phyloP scores from a whole-genome alignment of 2,113 vertebrate genomes.

The Lichenostomus cassidix region DNA sequence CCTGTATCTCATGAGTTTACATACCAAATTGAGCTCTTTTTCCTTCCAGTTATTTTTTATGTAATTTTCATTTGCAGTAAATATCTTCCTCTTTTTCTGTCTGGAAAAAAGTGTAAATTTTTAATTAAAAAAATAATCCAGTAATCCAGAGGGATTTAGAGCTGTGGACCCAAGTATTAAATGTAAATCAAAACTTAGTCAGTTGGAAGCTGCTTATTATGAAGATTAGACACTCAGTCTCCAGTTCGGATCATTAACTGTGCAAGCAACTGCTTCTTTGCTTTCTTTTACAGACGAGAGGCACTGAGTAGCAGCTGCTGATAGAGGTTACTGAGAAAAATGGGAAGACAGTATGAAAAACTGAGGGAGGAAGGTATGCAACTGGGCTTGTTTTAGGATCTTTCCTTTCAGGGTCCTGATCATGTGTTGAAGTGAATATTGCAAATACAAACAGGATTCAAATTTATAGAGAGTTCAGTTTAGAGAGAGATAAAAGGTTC shows the following conservation, averaged over 20 bases:
- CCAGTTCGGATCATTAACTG: constrained; percentile 31
- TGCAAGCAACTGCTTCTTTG: constrained; percentile 45
- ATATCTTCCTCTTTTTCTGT: not conserved
- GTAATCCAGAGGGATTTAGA: constrained; percentile 12
- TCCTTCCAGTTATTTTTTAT: not conserved
- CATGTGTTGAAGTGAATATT: not conserved
- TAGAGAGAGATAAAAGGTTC: not conserved
- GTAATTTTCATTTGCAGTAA: constrained; percentile 2
- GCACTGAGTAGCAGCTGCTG: constrained; percentile 63
- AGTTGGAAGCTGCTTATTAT: constrained; percentile 58
- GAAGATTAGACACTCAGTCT: constrained; percentile 67
- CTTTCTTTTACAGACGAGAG: constrained; percentile 32
- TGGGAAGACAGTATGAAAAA: constrained; percentile 27
- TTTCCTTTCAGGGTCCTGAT: not conserved
- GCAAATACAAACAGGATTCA: not conserved
- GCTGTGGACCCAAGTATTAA: constrained; percentile 14
- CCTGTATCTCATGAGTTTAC: not conserved
- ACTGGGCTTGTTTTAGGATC: not conserved
- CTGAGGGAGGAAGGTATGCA: not conserved
- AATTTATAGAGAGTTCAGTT: not conserved
- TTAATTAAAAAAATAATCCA: not conserved
- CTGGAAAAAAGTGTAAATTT: not conserved
- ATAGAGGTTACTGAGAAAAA: constrained; percentile 28
- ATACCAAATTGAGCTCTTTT: not conserved
- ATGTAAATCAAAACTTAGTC: constrained; percentile 55